Percentiles rank a stretch among this genome's conserved stretches.
Evolutionary conservation across 2,113 vertebrate species (phyloP).

Genomic region (Chlamydotis undulata): DNA sequence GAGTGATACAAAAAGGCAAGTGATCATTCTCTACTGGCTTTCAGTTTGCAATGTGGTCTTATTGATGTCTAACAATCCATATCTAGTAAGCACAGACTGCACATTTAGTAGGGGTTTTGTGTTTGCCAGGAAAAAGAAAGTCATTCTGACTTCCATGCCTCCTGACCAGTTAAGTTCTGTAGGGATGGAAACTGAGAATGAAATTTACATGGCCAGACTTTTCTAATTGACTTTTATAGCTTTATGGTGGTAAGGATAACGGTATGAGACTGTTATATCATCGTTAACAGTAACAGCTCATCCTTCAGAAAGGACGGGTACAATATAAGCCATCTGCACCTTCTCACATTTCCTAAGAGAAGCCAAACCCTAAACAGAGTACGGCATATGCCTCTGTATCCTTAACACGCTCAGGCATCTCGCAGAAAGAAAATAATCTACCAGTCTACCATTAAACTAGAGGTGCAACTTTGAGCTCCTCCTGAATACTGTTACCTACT

Average conservation of each 20-base stretch:
- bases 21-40: background rate
- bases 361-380: background rate
- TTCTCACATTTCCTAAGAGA: background rate
- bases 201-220: background rate
- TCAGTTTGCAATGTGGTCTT: background rate
- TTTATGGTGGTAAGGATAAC: fast-evolving
- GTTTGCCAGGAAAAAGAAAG: background rate
- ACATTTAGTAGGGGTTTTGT: background rate
- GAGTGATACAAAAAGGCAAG: background rate
- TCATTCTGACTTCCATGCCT: background rate
- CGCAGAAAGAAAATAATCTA: background rate
- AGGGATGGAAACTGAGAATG: background rate
- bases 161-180: background rate
- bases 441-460: background rate
- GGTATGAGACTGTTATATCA: background rate
- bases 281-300: background rate
- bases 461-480: background rate
- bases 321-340: background rate
- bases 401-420: background rate
- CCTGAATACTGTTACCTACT: background rate
- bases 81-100: background rate
- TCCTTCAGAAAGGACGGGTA: background rate
- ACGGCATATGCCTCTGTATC: background rate
- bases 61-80: background rate
- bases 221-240: background rate